Evolutionary conservation across 2,888 invertebrate genomes (phyloP), one percentile per base, ranked within the genome.

Genomic region (Anthoptus insignis): DNA sequence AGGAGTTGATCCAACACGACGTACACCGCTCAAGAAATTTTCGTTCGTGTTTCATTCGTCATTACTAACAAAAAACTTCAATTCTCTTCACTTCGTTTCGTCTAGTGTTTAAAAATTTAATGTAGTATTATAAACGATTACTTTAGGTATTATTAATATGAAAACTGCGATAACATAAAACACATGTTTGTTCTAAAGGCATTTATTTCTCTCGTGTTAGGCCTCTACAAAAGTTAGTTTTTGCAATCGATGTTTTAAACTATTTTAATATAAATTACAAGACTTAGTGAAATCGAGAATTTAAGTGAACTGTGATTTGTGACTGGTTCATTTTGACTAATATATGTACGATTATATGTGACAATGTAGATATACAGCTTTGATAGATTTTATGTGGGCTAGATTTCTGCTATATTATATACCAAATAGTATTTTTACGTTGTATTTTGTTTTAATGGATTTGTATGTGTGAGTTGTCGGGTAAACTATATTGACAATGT

Each of bases 381-480:
- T 85, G 87, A 89, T 91, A 90, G 89, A 82, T 85, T 89, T 86
- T 89, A 88, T 86, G 91, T 89, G 86, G 86, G 89, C 90, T 92
- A 90, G 90, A 88, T 87, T 84, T 89, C 89, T 88, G 90, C 91
- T 91, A 89, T 90, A 91, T 91, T 84, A 84, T 89, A 88, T 91
- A 92, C 93, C 93, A 93, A 93, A 93, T 92, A 92, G 92, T 93
- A 92, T 93, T 92, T 91, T 92, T 92, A 92, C 86, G 89, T 90
- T 92, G 86, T 91, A 87, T 91, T 88, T 89, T 88, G 84, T 88
- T 91, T 81, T 86, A 87, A 84, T 84, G 78, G 81, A 86, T 89
- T 87, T 87, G 86, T 88, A 86, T 83, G 84, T 78, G 74, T 73
- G 78, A 70, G 84, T 83, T 82, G 81, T 75, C 77, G 74, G 61